Base-by-base conservation (phyloP, 92 coral and sea anemone species). In the Siderastrea siderea region DNA sequence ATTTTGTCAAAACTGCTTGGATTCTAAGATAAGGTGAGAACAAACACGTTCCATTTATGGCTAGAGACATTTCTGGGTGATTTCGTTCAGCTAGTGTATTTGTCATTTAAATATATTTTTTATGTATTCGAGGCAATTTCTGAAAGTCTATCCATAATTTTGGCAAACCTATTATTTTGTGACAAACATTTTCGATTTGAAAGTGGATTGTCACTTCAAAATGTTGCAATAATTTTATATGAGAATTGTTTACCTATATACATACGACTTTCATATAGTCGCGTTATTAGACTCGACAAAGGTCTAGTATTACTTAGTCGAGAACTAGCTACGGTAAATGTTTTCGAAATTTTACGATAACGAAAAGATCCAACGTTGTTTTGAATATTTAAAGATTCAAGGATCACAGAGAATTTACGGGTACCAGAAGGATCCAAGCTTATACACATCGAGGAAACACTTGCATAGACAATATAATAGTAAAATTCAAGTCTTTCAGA, bases 1-100 rank as follows among this genome's bases (percentile, higher is more conserved):
- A 15, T 95, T 91, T 74, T 95, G 98, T 57, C 98, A 93, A 47
- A 87, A 78, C 72, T 95, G 98, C 75, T 79, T 95, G 90, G 98
- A 95, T 67, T 88, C 94, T 11, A 93, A 78, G 50, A 95, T 95
- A 80, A 86, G 98, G 98, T 95, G 79, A 57, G 78, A 59, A 44
- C 1, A 14, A 11, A 12, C 2, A 1, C 3, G 11, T 89, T 16
- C 8, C 11, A 9, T 54, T 15, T 44, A 38, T 45, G 46, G 4
- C 46, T 19, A 26, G 65, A n/a, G 15, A 2, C 7, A n/a, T 46
- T 43, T 63, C 12, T 55, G 8, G 10, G 61, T 7, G 61, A 55
- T 55, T 55, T 4, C 61, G 61, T 55, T 55, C 2, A 7, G 38
- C 38, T 26, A 26, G 38, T 26, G 38, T 26, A 26, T 26, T 26